Evolutionary conservation across 2,888 invertebrate genomes (phyloP).

Genomic region (Cataglyphis cursor): DNA sequence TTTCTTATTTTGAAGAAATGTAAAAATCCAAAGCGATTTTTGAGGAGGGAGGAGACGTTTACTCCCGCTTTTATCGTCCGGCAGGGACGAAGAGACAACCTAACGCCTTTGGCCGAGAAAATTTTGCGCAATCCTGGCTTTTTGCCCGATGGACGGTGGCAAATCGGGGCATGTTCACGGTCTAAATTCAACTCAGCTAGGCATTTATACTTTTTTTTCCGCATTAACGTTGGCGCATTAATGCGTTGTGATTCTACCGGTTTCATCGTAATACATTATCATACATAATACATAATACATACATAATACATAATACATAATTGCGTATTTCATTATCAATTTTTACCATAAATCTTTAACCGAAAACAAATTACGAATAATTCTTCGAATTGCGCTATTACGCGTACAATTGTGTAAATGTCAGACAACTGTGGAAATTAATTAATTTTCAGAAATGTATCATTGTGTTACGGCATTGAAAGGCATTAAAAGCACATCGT

Average conservation of each 20-base stretch:
- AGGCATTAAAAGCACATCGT: not conserved
- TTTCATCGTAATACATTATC: not conserved
- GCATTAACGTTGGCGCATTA: conserved; percentile 30
- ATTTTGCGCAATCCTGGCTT: conserved; percentile 51
- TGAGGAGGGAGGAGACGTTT: not conserved
- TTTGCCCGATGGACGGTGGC: conserved; percentile 6
- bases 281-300: not conserved
- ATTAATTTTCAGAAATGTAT: not conserved
- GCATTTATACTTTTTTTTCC: conserved; percentile 28
- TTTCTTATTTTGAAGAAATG: not conserved
- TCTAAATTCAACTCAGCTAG: conserved; percentile 46
- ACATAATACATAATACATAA: not conserved
- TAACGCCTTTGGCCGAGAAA: conserved; percentile 33
- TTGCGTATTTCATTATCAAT: not conserved
- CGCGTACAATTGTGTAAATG: not conserved
- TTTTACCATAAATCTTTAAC: not conserved
- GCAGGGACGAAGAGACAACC: conserved; percentile 13
- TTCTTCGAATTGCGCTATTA: not conserved
- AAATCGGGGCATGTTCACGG: conserved; percentile 19
- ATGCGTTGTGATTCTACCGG: not conserved
- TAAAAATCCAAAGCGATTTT: not conserved
- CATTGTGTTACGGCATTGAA: not conserved
- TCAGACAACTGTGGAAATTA: not conserved
- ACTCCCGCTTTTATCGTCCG: not conserved
- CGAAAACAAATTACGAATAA: conserved; percentile 6